These are phyloP conservation scores for Vanessa atalanta DNA, from an alignment of 1,140 invertebrate genomes.

Conservation along the genomic window DNA sequence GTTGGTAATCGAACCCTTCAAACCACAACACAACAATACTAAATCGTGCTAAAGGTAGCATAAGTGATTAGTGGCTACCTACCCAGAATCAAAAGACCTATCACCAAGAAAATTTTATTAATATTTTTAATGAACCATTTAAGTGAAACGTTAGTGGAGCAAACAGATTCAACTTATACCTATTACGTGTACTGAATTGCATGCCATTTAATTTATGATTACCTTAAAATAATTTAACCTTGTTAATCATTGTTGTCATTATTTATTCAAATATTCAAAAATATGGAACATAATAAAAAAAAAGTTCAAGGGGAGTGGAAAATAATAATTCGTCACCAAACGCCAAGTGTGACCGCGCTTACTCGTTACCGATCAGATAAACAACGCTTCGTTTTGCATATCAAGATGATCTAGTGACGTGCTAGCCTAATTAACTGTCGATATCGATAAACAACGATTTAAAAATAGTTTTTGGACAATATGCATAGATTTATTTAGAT, in stretches of 20 bases:
- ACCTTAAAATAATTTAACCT: conserved; percentile 4
- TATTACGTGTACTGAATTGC: too few relatives aligned
- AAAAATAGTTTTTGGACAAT: background rate
- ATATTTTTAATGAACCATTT: too few relatives aligned
- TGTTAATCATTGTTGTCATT: conserved; percentile 13
- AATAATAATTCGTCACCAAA: conserved; percentile 48
- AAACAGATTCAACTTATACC: too few relatives aligned
- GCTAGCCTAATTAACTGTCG: conserved; percentile 28
- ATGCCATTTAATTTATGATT: background rate
- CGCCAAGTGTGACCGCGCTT: conserved; percentile 57
- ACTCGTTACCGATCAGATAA: conserved; percentile 61
- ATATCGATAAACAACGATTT: conserved; percentile 39
- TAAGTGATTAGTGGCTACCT: too few relatives aligned
- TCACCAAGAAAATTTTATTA: too few relatives aligned
- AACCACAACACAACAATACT: too few relatives aligned
- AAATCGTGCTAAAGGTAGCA: too few relatives aligned
- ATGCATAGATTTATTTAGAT: background rate
- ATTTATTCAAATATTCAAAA: conserved; percentile 26
- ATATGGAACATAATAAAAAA: conserved; percentile 30
- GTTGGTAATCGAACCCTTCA: too few relatives aligned
- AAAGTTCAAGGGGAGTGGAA: conserved; percentile 29
- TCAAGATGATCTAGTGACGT: conserved; percentile 56
- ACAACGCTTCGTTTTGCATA: conserved; percentile 61
- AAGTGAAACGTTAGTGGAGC: too few relatives aligned
- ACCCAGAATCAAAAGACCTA: too few relatives aligned